These are phyloP conservation scores for Timandra comae DNA, from an alignment of 2,888 invertebrate genomes.

Conservation along the genomic window DNA sequence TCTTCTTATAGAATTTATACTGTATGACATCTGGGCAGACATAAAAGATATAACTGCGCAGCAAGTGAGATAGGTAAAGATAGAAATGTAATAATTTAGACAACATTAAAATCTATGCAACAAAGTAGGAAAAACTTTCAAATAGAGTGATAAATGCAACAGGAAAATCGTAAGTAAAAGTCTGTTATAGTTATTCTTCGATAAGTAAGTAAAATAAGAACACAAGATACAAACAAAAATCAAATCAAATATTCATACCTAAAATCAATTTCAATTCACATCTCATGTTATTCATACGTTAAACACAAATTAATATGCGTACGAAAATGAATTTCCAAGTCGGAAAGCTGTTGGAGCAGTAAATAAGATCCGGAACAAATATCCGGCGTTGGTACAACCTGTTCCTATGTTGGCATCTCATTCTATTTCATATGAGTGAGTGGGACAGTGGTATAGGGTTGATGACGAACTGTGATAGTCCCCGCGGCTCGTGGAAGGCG, in stretches of 20 bases:
- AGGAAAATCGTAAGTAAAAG: too few species aligned
- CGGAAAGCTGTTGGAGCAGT: conserved; percentile 52
- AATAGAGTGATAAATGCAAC: too few species aligned
- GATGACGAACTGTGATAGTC: conserved; percentile 44
- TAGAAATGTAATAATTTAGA: too few species aligned
- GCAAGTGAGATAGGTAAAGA: too few species aligned
- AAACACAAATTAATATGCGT: conserved; percentile 48
- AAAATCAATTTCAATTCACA: conserved; percentile 1
- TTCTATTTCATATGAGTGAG: conserved; percentile 16
- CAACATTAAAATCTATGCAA: too few species aligned
- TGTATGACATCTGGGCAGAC: too few species aligned
- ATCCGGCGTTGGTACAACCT: conserved; percentile 39
- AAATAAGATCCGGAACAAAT: conserved; percentile 66
- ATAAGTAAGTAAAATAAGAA: not conserved
- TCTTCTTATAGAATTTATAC: too few species aligned
- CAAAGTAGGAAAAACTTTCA: too few species aligned
- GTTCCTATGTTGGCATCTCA: conserved; percentile 25
- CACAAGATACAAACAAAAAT: not conserved
- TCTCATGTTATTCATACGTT: conserved; percentile 26
- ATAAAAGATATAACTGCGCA: too few species aligned
- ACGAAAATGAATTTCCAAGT: conserved; percentile 55
- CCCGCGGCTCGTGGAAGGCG: conserved; percentile 40
- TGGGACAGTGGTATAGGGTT: conserved; percentile 29
- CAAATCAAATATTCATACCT: not conserved
- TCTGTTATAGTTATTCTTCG: not conserved